Evolutionary conservation across 2,797 vertebrate species (phyloP).

Genomic region (Xiphorhynchus erythropygius): DNA sequence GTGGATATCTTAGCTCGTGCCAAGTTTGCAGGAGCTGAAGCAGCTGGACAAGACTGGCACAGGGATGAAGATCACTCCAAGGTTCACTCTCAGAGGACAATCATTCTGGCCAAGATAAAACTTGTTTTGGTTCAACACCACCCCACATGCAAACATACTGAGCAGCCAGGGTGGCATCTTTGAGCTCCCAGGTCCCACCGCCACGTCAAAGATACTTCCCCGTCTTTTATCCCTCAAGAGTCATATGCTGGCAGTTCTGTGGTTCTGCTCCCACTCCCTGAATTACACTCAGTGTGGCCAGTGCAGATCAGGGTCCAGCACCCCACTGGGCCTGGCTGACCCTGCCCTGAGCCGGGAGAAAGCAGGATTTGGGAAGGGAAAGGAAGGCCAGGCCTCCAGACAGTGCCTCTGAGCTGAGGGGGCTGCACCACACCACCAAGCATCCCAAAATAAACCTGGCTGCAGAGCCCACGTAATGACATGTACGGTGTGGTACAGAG

Average conservation of each 20-base stretch:
- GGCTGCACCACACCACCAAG: neutral
- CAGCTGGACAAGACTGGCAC: neutral
- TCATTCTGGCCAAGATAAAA: neutral
- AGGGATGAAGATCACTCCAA: neutral
- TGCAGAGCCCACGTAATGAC: neutral
- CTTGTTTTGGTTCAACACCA: neutral
- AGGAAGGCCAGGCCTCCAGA: neutral
- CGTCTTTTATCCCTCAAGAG: neutral
- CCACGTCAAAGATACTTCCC: neutral
- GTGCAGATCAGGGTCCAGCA: neutral
- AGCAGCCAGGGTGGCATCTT: neutral
- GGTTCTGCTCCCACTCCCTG: neutral
- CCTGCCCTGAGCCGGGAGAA: neutral
- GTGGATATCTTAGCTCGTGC: neutral
- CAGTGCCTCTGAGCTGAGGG: neutral
- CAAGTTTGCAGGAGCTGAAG: neutral
- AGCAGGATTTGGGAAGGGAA: neutral
- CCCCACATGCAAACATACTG: neutral
- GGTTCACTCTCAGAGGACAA: neutral
- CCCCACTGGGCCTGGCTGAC: neutral
- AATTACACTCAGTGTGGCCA: accelerated
- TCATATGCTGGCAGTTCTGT: neutral
- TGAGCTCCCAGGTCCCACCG: neutral
- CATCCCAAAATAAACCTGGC: neutral
- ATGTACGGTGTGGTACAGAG: neutral